Conservation (phyloP, 35 echinoderm and acorn worm species). For the Apostichopus parvimensis region DNA sequence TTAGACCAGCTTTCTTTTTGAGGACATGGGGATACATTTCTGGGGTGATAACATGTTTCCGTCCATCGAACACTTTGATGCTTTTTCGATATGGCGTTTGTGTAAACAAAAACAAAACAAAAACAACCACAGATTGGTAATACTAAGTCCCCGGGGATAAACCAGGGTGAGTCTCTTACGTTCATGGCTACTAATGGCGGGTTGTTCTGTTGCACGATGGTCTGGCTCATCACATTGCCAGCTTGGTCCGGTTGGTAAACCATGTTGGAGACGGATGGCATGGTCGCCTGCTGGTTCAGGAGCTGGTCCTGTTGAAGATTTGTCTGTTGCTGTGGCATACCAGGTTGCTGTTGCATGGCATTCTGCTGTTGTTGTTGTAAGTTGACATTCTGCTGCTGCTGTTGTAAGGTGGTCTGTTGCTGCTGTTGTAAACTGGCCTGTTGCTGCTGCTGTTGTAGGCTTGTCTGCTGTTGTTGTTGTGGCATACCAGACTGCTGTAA, state of each 20-base stretch:
- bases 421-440: constrained; percentile 36
- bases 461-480: constrained; percentile 28
- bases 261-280: background rate
- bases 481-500: background rate
- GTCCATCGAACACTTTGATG: too few relatives aligned
- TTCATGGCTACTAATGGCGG: background rate
- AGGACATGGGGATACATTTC: too few relatives aligned
- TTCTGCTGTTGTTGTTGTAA: constrained; percentile 13
- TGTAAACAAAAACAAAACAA: too few relatives aligned
- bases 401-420: background rate
- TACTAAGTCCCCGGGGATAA: background rate
- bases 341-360: constrained; percentile 34
- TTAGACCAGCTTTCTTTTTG: too few relatives aligned
- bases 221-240: background rate
- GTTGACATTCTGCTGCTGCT: constrained; percentile 6
- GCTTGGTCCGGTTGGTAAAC: background rate
- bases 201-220: background rate
- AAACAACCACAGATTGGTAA: too few relatives aligned
- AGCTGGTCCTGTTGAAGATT: background rate
- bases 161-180: background rate
- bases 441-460: constrained; percentile 19
- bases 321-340: background rate
- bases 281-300: background rate
- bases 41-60: too few relatives aligned
- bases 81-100: too few relatives aligned